Percentiles rank a stretch among this genome's conserved stretches.
phyloP scores from a whole-genome alignment of 2,797 vertebrate genomes.

The Sylvia borin region DNA sequence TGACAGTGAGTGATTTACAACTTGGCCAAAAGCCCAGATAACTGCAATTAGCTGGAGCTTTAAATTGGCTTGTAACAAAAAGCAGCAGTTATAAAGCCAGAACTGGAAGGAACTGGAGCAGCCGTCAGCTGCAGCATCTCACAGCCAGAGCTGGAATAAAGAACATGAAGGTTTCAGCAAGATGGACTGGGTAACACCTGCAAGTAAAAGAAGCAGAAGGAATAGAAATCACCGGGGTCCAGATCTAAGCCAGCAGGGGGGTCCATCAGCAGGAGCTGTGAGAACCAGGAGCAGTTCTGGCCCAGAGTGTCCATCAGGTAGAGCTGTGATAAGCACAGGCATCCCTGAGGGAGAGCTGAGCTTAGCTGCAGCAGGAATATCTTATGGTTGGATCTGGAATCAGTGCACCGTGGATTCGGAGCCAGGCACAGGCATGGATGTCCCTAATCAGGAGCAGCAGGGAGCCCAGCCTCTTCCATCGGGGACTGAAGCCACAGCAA shows the following conservation, averaged over 20 bases:
- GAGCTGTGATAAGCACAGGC: background rate
- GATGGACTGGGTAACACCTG: background rate
- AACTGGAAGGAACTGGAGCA: background rate
- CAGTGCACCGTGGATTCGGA: fast-evolving
- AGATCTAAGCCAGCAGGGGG: too few relatives aligned
- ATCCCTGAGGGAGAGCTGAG: background rate
- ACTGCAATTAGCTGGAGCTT: background rate
- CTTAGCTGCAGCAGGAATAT: background rate
- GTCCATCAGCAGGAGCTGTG: background rate
- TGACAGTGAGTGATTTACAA: background rate
- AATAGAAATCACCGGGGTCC: background rate
- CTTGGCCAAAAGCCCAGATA: background rate
- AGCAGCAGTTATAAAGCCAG: background rate
- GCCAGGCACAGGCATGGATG: fast-evolving
- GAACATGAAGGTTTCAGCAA: background rate
- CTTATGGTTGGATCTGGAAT: fast-evolving
- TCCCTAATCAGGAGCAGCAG: background rate
- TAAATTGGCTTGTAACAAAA: background rate
- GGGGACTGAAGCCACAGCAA: fast-evolving
- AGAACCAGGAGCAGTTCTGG: background rate
- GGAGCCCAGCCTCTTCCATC: background rate
- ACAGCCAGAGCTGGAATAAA: too few relatives aligned
- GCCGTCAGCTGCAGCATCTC: background rate
- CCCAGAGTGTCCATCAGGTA: background rate
- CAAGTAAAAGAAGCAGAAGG: background rate